phyloP scores from a whole-genome alignment of 2,888 invertebrate genomes.

The Aleiodes leptofemur region DNA sequence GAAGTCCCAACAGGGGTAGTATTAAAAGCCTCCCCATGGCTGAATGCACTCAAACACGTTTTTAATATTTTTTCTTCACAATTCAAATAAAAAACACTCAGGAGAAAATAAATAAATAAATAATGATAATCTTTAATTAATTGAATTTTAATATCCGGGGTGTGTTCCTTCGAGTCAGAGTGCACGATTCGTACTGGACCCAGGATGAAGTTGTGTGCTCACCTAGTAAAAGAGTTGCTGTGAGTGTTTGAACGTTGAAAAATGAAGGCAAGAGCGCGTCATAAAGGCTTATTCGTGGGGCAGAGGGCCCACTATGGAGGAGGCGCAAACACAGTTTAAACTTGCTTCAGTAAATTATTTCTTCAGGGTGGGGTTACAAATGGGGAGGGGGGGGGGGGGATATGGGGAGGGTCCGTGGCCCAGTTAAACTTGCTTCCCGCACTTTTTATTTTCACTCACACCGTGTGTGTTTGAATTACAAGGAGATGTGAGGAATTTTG shows the following conservation, averaged over 20 bases:
- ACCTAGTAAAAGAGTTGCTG: conserved; percentile 67
- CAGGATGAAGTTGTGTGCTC: conserved; percentile 66
- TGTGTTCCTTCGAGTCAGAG: conserved; percentile 68
- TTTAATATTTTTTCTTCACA: conserved; percentile 37
- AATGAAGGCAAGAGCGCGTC: conserved; percentile 53
- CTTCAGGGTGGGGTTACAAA: conserved; percentile 8
- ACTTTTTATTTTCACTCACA: no score
- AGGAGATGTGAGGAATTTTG: no score
- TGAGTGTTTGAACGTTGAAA: conserved; percentile 50
- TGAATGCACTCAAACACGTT: conserved; percentile 45
- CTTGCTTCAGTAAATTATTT: not conserved
- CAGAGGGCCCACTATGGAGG: conserved; percentile 6
- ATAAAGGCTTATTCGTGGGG: not conserved
- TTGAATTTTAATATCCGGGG: conserved; percentile 49
- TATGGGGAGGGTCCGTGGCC: conserved; percentile 37
- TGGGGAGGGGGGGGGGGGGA: not conserved
- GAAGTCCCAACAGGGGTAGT: conserved; percentile 61
- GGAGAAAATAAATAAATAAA: conserved; percentile 28
- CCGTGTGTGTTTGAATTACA: no score
- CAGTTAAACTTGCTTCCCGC: conserved; percentile 30
- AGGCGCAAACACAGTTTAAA: not conserved
- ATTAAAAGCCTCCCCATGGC: conserved; percentile 57
- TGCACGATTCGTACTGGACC: conserved; percentile 72
- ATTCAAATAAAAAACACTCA: conserved; percentile 34
- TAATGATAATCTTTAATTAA: conserved; percentile 12